Evolutionary conservation across 2,888 invertebrate genomes (phyloP), one percentile per base, ranked within the genome.

Genomic region (Dryocosmus kuriphilus): DNA sequence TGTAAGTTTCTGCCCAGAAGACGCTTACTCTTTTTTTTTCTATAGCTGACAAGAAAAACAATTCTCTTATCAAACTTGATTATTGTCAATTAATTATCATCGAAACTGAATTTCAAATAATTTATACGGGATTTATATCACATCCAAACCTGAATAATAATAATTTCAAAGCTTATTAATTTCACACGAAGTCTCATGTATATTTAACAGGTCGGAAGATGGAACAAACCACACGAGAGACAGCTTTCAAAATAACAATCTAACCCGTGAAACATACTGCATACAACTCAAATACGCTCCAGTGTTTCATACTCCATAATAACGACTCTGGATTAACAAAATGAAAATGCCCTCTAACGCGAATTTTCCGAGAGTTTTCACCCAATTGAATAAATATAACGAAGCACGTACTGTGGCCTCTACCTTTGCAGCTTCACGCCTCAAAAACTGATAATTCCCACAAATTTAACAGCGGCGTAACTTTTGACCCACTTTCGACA

Each of bases 301-400:
- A 35, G 8, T 65, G 14, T 6, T 27, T 11, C 30, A 41, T 46
- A 27, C 19, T 71, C 38, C 19, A 71, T 46, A 71, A 51, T 46
- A 27, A 71, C 19, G 30, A n/a, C 9, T 27, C 16, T 30, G 19
- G 27, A 41, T 71, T 46, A 71, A 27, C 27, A 46, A 24, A 46
- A 71, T 71, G 41, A 41, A 65, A 65, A 65, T 65, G 24, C 46
- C 30, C 46, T 22, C 24, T 11, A 1, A 57, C 24, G 57, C 24
- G 9, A 71, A 67, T 67, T 51, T 35, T 22, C 30, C 24, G 57
- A 11, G 9, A 71, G 51, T 67, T 51, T 35, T 22, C 30, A 11
- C 9, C 30, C 41, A 30, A 24, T 71, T 46, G 46, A 71, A 46
- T 51, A 71, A 71, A 46, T 51, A 51, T 27, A 32, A 30, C 62